phyloP scores from a whole-genome alignment of 2,797 vertebrate species.

The Anguilla marmorata region DNA sequence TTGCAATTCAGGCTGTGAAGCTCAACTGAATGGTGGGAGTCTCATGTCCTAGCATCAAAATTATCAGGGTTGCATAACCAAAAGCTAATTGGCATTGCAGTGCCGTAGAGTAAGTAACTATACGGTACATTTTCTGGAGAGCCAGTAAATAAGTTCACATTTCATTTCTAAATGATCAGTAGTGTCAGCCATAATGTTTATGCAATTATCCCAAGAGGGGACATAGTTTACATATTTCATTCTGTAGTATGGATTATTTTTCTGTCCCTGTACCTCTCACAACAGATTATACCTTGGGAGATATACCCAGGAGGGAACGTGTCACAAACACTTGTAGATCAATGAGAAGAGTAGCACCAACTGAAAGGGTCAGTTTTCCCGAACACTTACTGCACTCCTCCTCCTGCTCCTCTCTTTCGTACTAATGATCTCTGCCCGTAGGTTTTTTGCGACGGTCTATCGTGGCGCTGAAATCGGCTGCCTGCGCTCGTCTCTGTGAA shows the following conservation, averaged over 20 bases:
- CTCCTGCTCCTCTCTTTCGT: background rate
- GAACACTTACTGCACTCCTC: background rate
- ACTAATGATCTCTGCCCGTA: background rate
- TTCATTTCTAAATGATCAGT: background rate
- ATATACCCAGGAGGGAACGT: background rate
- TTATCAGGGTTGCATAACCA: background rate
- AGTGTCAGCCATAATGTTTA: background rate
- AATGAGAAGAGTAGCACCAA: background rate
- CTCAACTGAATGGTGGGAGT: background rate
- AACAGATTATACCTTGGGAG: background rate
- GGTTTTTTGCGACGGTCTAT: background rate
- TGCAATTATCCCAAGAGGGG: background rate
- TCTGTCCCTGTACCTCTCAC: background rate
- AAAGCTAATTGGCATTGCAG: background rate
- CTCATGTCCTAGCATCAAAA: background rate
- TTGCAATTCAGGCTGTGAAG: background rate
- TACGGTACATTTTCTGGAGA: background rate
- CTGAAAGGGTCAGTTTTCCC: background rate
- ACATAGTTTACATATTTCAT: background rate
- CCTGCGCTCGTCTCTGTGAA: background rate
- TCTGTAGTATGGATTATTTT: background rate
- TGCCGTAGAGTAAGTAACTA: background rate
- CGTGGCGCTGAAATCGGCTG: conserved; percentile 38
- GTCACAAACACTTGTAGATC: conserved; percentile 19
- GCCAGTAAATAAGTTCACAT: background rate